phyloP scores from a whole-genome alignment of 1,140 invertebrate genomes.

The Ericerus pela region DNA sequence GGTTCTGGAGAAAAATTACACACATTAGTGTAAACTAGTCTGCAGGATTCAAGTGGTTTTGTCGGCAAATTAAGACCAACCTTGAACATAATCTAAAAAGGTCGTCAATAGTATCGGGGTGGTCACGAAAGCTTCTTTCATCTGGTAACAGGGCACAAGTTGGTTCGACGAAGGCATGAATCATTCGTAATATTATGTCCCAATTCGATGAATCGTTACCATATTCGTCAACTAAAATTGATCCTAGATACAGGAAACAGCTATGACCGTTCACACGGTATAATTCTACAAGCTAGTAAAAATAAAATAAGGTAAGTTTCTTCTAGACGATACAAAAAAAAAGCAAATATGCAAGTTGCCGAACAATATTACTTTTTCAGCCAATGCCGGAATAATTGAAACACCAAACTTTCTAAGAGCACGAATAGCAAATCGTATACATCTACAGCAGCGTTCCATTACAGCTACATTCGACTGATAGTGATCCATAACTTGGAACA shows the following conservation, averaged over 20 bases:
- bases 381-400: conserved; percentile 60
- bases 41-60: too few species aligned
- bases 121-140: conserved; percentile 60
- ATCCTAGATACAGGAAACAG: conserved; percentile 87
- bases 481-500: conserved; percentile 57
- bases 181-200: conserved; percentile 55
- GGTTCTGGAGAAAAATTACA: conserved; percentile 42
- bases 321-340: background rate
- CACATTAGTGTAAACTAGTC: background rate
- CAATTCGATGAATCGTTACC: conserved; percentile 37
- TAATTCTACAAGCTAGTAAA: conserved; percentile 58
- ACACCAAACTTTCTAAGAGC: conserved; percentile 65
- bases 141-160: conserved; percentile 69
- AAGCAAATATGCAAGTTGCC: background rate
- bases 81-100: conserved; percentile 76
- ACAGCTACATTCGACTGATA: conserved; percentile 70
- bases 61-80: conserved; percentile 28
- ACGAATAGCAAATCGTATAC: conserved; percentile 74
- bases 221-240: conserved; percentile 92
- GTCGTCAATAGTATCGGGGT: conserved; percentile 96
- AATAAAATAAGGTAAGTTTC: conserved; percentile 14
- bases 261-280: conserved; percentile 75
- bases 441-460: conserved; percentile 82
- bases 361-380: conserved; percentile 44
- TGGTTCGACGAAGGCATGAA: conserved; percentile 69